Evolutionary conservation across 1,140 invertebrate genomes (phyloP).

Genomic region (Plectrocnemia conspersa): DNA sequence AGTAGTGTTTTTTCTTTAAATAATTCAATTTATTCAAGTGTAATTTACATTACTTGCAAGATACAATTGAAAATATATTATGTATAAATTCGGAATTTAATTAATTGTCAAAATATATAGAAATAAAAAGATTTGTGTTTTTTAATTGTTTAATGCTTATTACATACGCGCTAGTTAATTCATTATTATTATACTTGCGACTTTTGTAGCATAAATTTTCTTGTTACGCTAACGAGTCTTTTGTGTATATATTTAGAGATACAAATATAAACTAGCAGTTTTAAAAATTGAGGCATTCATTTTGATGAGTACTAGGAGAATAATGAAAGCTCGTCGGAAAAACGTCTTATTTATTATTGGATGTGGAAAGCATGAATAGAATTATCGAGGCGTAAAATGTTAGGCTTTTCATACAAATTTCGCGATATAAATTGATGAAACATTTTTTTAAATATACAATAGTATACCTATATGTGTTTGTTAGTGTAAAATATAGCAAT

Average conservation of each 20-base stretch:
- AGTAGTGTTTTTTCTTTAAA: too few relatives aligned
- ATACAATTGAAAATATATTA: too few relatives aligned
- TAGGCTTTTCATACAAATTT: not conserved
- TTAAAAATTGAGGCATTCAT: conserved; percentile 4
- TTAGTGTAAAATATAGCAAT: not conserved
- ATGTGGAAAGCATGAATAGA: conserved; percentile 6
- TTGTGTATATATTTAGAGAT: too few relatives aligned
- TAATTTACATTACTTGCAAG: too few relatives aligned
- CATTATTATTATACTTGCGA: conserved; percentile 2
- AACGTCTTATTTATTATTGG: conserved; percentile 3
- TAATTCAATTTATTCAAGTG: too few relatives aligned
- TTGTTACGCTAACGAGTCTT: too few relatives aligned
- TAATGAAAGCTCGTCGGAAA: conserved; percentile 2
- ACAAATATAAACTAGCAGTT: not conserved
- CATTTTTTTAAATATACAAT: not conserved
- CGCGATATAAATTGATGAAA: not conserved
- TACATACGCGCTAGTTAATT: not conserved
- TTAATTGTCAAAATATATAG: too few relatives aligned
- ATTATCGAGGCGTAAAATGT: conserved; percentile 1
- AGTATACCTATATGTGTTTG: not conserved
- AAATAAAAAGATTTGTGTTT: too few relatives aligned
- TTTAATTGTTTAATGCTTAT: not conserved
- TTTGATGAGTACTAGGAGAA: not conserved
- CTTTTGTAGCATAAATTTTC: conserved; percentile 8
- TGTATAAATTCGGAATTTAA: too few relatives aligned